Conservation (phyloP, 2,888 invertebrate genomes). For the Venusia cambrica region DNA sequence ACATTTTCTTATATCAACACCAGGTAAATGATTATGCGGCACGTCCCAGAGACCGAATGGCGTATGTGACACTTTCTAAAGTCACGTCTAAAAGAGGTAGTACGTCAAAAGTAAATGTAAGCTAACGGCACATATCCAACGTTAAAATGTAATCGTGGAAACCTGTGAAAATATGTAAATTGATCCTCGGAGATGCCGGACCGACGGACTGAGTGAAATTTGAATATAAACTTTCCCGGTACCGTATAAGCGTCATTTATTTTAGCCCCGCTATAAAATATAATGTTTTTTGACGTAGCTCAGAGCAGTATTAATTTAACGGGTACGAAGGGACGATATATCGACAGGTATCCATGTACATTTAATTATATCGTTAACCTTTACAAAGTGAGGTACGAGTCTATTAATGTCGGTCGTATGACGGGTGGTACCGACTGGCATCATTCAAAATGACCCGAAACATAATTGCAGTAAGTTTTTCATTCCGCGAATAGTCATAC, state of each 20-base stretch:
- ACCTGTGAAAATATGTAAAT: slow-evolving; percentile 81
- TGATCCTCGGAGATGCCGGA: slow-evolving; percentile 78
- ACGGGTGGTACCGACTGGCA: slow-evolving; percentile 12
- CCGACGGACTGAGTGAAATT: slow-evolving; percentile 73
- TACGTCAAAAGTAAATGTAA: slow-evolving; percentile 17
- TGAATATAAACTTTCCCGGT: slow-evolving; percentile 74
- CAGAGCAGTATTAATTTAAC: slow-evolving; percentile 69
- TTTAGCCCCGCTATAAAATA: slow-evolving; percentile 75
- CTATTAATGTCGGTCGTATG: slow-evolving; percentile 12
- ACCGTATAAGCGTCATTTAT: slow-evolving; percentile 68
- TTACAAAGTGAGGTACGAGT: slow-evolving; percentile 26
- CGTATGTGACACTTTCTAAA: slow-evolving; percentile 9
- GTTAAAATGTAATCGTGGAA: slow-evolving; percentile 68
- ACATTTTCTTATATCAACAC: slow-evolving; percentile 12
- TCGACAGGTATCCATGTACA: slow-evolving; percentile 51
- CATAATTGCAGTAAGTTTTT: slow-evolving; percentile 21
- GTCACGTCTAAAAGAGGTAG: slow-evolving; percentile 4
- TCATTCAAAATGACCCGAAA: slow-evolving; percentile 17
- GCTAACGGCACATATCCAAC: slow-evolving; percentile 48
- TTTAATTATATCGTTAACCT: slow-evolving; percentile 42
- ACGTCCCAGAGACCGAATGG: background rate
- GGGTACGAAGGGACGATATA: slow-evolving; percentile 57
- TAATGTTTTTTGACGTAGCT: slow-evolving; percentile 78
- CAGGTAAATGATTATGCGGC: slow-evolving; percentile 3
- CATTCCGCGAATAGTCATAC: slow-evolving; percentile 27